Conservation (phyloP, 2,888 invertebrate genomes). For the Tanypteryx hageni region DNA sequence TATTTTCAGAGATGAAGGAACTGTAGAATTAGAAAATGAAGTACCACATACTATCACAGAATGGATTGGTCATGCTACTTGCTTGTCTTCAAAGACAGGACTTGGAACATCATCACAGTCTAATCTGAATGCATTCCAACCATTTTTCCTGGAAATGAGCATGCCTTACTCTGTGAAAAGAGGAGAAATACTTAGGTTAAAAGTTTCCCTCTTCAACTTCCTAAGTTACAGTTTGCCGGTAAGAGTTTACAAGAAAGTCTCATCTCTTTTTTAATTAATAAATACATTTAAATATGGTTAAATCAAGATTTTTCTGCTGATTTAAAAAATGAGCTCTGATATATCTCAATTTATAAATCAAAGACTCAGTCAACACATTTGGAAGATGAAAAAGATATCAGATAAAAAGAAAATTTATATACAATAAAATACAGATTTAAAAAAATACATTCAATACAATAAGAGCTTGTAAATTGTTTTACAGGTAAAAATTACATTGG, state of each 20-base stretch:
- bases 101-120: conserved; percentile 77
- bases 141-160: conserved; percentile 85
- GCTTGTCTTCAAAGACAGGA: conserved; percentile 73
- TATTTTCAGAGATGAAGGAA: conserved; percentile 65
- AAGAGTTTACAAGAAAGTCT: conserved; percentile 71
- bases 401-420: no score
- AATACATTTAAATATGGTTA: background rate
- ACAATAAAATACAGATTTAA: no score
- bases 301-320: background rate
- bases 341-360: background rate
- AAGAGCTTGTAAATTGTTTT: background rate
- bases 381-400: no score
- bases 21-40: conserved; percentile 72
- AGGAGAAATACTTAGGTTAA: conserved; percentile 81
- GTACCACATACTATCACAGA: conserved; percentile 81
- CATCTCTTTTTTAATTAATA: background rate
- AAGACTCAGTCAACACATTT: no score
- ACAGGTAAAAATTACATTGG: conserved; percentile 48
- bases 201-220: conserved; percentile 85
- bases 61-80: conserved; percentile 80
- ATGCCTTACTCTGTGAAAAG: conserved; percentile 82
- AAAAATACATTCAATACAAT: background rate
- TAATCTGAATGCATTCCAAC: conserved; percentile 80
- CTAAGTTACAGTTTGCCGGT: conserved; percentile 83
- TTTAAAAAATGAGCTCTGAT: background rate